A percentile compares a stretch with the other conserved stretches of the same genome.
These are phyloP conservation scores for Heteromormyrus szaboi DNA, from an alignment of 2,797 vertebrate genomes.

Conservation along the genomic window DNA sequence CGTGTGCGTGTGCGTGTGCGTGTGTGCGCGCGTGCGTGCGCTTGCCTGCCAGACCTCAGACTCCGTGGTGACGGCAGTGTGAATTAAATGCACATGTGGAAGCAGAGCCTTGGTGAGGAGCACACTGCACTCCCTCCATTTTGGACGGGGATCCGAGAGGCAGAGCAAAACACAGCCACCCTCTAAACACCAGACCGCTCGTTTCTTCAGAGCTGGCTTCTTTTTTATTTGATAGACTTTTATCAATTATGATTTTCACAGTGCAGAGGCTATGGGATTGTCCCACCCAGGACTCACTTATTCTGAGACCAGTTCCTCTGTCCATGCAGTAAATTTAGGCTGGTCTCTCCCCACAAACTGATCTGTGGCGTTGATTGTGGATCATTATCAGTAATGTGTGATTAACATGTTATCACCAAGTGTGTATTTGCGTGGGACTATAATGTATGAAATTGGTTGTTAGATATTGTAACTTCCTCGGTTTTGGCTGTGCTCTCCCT, in stretches of 20 bases:
- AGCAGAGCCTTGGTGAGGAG: not conserved
- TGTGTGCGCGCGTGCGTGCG: no score
- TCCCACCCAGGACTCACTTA: not conserved
- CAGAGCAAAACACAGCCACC: not conserved
- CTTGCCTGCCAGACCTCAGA: conserved; percentile 67
- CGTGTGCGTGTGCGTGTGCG: conserved; percentile 33
- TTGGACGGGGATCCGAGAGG: not conserved
- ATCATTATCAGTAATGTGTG: not conserved
- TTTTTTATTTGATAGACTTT: not conserved
- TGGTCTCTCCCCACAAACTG: not conserved
- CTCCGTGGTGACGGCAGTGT: conserved; percentile 57
- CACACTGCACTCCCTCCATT: not conserved
- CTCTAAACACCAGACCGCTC: not conserved
- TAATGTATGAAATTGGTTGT: not conserved
- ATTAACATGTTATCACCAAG: not conserved
- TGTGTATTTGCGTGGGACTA: not conserved
- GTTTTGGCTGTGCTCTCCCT: not conserved
- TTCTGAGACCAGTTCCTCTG: not conserved
- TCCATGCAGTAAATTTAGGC: not conserved
- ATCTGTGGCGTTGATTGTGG: not conserved
- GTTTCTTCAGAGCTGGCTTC: not conserved
- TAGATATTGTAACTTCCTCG: not conserved
- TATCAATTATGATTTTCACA: not conserved
- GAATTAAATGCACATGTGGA: conserved; percentile 61
- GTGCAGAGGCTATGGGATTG: not conserved